These are phyloP conservation scores for Gobiocypris rarus DNA, from an alignment of 2,113 vertebrate species.

Conservation along the genomic window DNA sequence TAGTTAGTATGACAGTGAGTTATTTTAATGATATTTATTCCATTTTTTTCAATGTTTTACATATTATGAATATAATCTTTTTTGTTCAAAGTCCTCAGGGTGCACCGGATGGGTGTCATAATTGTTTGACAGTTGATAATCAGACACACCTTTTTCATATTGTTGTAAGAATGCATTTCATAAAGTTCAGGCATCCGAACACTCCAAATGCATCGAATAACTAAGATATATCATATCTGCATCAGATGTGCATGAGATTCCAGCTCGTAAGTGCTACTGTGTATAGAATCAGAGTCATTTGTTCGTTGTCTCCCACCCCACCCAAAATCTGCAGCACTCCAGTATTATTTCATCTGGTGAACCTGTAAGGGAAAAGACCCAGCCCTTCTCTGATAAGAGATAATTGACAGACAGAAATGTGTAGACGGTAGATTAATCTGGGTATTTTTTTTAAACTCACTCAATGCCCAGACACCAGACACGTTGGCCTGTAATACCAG, in stretches of 20 bases:
- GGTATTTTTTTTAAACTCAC: slow-evolving; percentile 30
- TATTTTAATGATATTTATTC: background rate
- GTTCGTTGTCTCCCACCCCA: slow-evolving; percentile 32
- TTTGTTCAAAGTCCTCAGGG: background rate
- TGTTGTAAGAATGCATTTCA: slow-evolving; percentile 46
- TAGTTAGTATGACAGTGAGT: background rate
- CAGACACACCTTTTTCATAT: slow-evolving; percentile 12
- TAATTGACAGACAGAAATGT: slow-evolving; percentile 55
- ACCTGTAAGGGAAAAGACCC: slow-evolving; percentile 61
- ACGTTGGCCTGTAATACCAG: slow-evolving; percentile 40
- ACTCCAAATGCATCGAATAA: slow-evolving; percentile 51
- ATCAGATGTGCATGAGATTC: slow-evolving; percentile 36
- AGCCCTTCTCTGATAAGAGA: slow-evolving; percentile 53
- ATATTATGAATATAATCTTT: background rate
- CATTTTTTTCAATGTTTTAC: background rate
- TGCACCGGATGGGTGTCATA: background rate
- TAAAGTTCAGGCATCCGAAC: slow-evolving; percentile 43
- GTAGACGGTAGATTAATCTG: slow-evolving; percentile 53
- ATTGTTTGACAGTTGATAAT: slow-evolving; percentile 2
- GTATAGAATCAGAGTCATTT: slow-evolving; percentile 18
- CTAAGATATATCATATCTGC: slow-evolving; percentile 56
- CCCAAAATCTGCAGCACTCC: slow-evolving; percentile 31
- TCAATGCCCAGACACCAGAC: slow-evolving; percentile 43
- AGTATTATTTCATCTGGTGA: slow-evolving; percentile 59
- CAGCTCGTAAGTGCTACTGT: slow-evolving; percentile 9